phyloP scores from a whole-genome alignment of 2,888 invertebrate species.

The Zaprionus lineosus region DNA sequence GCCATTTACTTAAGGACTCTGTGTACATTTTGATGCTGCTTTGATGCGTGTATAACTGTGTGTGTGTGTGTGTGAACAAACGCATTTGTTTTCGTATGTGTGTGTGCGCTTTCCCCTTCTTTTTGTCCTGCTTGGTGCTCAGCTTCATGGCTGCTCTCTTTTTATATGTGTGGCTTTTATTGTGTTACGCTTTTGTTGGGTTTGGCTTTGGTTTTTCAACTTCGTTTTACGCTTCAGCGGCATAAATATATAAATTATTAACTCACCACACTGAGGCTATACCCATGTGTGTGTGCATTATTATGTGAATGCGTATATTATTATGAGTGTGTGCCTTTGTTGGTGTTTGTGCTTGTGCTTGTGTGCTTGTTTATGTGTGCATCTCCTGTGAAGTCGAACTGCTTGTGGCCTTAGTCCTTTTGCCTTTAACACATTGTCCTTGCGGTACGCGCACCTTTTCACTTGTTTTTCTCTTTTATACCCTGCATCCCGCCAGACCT shows the following conservation, averaged over 20 bases:
- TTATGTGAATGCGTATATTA: constrained; percentile 22
- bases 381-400: constrained; percentile 22
- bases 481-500: background rate
- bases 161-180: constrained; percentile 74
- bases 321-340: constrained; percentile 7
- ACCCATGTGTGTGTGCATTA: background rate
- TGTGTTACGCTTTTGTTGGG: constrained; percentile 69
- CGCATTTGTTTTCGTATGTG: constrained; percentile 8
- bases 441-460: constrained; percentile 43
- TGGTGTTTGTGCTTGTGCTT: constrained; percentile 1
- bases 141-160: constrained; percentile 52
- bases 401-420: constrained; percentile 56
- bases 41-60: constrained; percentile 14
- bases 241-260: constrained; percentile 77
- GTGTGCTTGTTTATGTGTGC: constrained; percentile 15
- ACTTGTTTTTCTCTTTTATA: constrained; percentile 1
- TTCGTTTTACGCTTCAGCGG: constrained; percentile 73
- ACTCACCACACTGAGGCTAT: constrained; percentile 57
- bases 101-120: constrained; percentile 4
- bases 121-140: background rate
- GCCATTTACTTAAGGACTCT: constrained; percentile 44
- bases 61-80: constrained; percentile 5
- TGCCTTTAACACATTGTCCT: constrained; percentile 40
- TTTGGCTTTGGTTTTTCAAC: constrained; percentile 70
- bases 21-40: no score